Percentiles rank a stretch among this genome's conserved stretches.
Conservation (phyloP, 1,140 invertebrate species). For the Drosophila kepulauana region DNA sequence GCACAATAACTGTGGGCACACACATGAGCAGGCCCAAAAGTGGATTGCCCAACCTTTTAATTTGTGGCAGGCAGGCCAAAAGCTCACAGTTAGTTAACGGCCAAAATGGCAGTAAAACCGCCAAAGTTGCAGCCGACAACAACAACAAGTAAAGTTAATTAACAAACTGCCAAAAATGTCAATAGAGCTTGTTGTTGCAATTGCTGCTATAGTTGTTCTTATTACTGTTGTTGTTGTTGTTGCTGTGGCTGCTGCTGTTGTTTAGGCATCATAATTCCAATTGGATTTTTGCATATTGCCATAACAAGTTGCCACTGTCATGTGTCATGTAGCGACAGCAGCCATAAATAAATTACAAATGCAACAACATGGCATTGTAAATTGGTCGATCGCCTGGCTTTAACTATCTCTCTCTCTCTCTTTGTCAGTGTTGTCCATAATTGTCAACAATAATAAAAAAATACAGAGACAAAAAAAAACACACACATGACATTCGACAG, state of each 20-base stretch:
- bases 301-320: slow-evolving; percentile 82
- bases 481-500: slow-evolving; percentile 49
- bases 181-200: slow-evolving; percentile 56
- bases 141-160: slow-evolving; percentile 75
- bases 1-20: slow-evolving; percentile 58
- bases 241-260: slow-evolving; percentile 39
- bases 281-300: slow-evolving; percentile 82
- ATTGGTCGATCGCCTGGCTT: slow-evolving; percentile 58
- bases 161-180: slow-evolving; percentile 84
- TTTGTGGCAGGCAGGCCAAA: slow-evolving; percentile 58
- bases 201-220: slow-evolving; percentile 39
- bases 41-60: slow-evolving; percentile 80
- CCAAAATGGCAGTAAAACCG: slow-evolving; percentile 40
- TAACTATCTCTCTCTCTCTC: slow-evolving; percentile 23
- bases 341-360: slow-evolving; percentile 82
- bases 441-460: slow-evolving; percentile 76
- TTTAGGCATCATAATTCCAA: slow-evolving; percentile 79
- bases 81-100: slow-evolving; percentile 65
- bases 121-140: slow-evolving; percentile 29
- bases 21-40: slow-evolving; percentile 74
- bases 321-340: slow-evolving; percentile 80
- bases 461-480: neutral
- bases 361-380: slow-evolving; percentile 74
- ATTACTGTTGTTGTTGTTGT: slow-evolving; percentile 41
- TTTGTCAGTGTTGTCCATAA: slow-evolving; percentile 55